These are phyloP conservation scores for Forficula auricularia DNA, from an alignment of 1,140 invertebrate species.

Conservation along the genomic window DNA sequence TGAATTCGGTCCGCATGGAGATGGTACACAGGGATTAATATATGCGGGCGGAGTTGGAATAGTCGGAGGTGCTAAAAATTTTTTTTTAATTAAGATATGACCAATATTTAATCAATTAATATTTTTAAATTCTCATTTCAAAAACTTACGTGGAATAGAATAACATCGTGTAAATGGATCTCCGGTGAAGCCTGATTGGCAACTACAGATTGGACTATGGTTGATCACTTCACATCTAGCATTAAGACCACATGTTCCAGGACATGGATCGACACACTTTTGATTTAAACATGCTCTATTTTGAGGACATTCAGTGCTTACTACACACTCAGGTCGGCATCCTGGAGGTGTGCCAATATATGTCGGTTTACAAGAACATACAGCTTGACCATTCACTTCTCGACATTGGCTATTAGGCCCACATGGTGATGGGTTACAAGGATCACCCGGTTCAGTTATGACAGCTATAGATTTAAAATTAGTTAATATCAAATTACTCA, in stretches of 20 bases:
- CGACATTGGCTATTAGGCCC: conserved; percentile 54
- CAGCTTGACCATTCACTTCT: conserved; percentile 42
- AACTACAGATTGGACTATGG: conserved; percentile 57
- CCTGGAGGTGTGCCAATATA: conserved; percentile 53
- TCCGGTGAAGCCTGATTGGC: conserved; percentile 44
- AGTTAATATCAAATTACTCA: conserved; percentile 5
- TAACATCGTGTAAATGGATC: conserved; percentile 54
- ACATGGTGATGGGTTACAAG: conserved; percentile 47
- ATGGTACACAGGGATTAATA: neutral
- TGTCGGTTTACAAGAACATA: conserved; percentile 48
- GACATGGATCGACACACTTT: conserved; percentile 45
- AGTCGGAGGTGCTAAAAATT: too few species aligned
- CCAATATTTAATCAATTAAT: too few species aligned
- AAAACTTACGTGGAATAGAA: conserved; percentile 33
- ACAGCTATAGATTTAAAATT: neutral
- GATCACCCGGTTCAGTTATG: conserved; percentile 20
- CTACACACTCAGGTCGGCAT: conserved; percentile 53
- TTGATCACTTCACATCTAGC: conserved; percentile 42
- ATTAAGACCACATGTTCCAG: conserved; percentile 43
- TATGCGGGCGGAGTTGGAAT: too few species aligned
- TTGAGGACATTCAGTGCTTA: conserved; percentile 44
- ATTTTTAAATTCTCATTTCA: too few species aligned
- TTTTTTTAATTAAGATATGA: too few species aligned
- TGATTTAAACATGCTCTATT: conserved; percentile 41
- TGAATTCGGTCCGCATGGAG: conserved; percentile 35